Evolutionary conservation across 2,113 vertebrate genomes (phyloP).

Genomic region (Microcebus tavaratra): DNA sequence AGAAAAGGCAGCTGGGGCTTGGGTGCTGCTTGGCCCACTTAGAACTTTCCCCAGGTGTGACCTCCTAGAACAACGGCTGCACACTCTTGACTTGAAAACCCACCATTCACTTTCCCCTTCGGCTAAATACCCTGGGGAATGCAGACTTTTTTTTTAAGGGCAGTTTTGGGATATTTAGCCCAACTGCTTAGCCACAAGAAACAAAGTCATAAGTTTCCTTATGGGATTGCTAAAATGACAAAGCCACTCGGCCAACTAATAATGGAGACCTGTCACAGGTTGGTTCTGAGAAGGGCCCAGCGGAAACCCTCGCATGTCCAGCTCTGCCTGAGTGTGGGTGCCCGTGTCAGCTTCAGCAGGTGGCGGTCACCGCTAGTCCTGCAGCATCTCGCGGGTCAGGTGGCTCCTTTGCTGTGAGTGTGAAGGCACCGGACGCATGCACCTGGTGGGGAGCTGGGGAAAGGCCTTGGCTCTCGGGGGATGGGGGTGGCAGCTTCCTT

Average conservation of each 20-base stretch:
- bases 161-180: neutral
- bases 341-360: neutral
- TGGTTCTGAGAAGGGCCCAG: neutral
- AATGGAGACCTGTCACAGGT: neutral
- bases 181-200: neutral
- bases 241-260: neutral
- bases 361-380: neutral
- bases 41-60: neutral
- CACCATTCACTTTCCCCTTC: neutral
- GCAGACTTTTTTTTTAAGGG: neutral
- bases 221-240: neutral
- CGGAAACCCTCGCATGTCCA: neutral
- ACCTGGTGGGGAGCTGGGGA: neutral
- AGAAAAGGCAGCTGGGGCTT: neutral
- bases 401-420: neutral
- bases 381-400: neutral
- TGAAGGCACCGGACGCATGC: neutral
- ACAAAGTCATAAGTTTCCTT: neutral
- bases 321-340: neutral
- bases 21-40: no score
- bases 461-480: neutral
- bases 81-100: neutral
- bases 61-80: neutral
- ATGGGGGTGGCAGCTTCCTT: neutral
- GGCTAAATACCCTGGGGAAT: neutral